phyloP scores from a whole-genome alignment of 1,140 invertebrate species.

The Campoletis sonorensis region DNA sequence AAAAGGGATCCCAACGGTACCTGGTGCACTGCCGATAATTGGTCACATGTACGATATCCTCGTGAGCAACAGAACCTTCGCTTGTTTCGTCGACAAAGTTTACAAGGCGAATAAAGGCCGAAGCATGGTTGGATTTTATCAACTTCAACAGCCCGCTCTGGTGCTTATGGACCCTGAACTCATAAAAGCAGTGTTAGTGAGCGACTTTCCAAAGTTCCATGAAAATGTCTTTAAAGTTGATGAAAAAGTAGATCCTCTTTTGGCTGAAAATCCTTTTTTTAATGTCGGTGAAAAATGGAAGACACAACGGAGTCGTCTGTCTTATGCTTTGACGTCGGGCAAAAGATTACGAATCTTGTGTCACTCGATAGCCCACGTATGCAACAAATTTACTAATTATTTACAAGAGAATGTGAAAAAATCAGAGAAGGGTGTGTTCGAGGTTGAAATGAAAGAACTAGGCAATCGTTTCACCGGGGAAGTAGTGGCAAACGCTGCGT shows the following conservation, averaged over 20 bases:
- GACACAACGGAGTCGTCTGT: slow-evolving; percentile 39
- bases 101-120: slow-evolving; percentile 47
- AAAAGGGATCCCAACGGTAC: slow-evolving; percentile 68
- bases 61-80: slow-evolving; percentile 35
- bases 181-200: slow-evolving; percentile 63
- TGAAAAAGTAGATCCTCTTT: slow-evolving; percentile 50
- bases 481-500: slow-evolving; percentile 74
- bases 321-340: slow-evolving; percentile 52
- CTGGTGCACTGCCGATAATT: slow-evolving; percentile 54
- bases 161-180: slow-evolving; percentile 65
- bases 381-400: slow-evolving; percentile 50
- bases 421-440: slow-evolving; percentile 16
- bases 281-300: slow-evolving; percentile 56
- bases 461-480: slow-evolving; percentile 74
- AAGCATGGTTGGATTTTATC: slow-evolving; percentile 64
- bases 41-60: slow-evolving; percentile 60
- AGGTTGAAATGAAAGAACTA: slow-evolving; percentile 65
- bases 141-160: slow-evolving; percentile 54
- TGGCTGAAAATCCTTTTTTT: slow-evolving; percentile 66
- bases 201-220: slow-evolving; percentile 62
- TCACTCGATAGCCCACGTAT: slow-evolving; percentile 27
- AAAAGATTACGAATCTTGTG: slow-evolving; percentile 53
- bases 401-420: slow-evolving; percentile 42
- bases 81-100: slow-evolving; percentile 31
- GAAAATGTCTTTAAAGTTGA: slow-evolving; percentile 50